phyloP scores from a whole-genome alignment of 1,140 invertebrate species.

The Helicoverpa armigera region DNA sequence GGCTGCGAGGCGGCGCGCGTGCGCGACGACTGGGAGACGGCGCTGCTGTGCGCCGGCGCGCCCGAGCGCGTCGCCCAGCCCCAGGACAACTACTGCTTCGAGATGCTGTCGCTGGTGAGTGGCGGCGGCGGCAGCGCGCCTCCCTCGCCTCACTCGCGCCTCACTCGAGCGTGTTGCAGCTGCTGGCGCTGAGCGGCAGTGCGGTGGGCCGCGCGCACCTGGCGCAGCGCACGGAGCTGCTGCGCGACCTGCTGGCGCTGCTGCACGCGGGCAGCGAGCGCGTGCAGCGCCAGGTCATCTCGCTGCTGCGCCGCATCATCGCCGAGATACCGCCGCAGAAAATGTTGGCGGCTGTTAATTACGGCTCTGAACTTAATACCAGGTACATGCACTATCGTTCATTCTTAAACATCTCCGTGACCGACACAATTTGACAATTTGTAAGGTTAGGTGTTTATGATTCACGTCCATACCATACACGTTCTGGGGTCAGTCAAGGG shows the following conservation, averaged over 20 bases:
- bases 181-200: constrained; percentile 97
- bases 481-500: constrained; percentile 48
- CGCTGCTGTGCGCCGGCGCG: constrained; percentile 75
- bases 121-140: too few species aligned
- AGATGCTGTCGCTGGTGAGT: constrained; percentile 96
- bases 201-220: constrained; percentile 95
- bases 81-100: constrained; percentile 97
- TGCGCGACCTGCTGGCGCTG: constrained; percentile 94
- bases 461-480: constrained; percentile 46
- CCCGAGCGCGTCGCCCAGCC: constrained; percentile 74
- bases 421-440: too few species aligned
- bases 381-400: constrained; percentile 55
- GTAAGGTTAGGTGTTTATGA: constrained; percentile 39
- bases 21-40: constrained; percentile 95
- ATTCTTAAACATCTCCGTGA: neutral
- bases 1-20: constrained; percentile 94
- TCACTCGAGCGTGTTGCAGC: constrained; percentile 59
- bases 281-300: constrained; percentile 94
- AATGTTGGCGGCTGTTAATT: constrained; percentile 75
- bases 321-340: constrained; percentile 80
- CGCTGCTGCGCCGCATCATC: constrained; percentile 80
- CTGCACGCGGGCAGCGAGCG: constrained; percentile 97
- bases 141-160: neutral
- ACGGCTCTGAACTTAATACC: constrained; percentile 62
- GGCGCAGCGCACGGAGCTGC: constrained; percentile 94